These are phyloP conservation scores for Mionectes olivaceus DNA, from an alignment of 2,797 vertebrate genomes.

Conservation along the genomic window DNA sequence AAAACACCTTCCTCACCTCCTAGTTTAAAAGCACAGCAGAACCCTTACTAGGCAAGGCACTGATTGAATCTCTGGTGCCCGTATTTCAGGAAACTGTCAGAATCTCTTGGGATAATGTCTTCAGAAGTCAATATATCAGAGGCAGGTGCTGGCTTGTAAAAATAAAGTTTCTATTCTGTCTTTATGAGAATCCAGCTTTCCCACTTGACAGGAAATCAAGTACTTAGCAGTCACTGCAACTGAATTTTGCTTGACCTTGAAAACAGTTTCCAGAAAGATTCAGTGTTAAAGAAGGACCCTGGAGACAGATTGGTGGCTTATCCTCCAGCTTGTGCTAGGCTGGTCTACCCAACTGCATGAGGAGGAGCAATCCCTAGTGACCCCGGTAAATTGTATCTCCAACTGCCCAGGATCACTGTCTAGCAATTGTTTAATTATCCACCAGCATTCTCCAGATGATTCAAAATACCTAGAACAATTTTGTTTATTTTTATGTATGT, in stretches of 20 bases:
- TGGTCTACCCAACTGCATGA: fast-evolving
- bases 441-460: not conserved
- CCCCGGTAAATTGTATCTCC: not conserved
- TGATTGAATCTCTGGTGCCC: not conserved
- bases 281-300: not conserved
- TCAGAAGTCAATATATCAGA: not conserved
- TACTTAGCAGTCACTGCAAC: not conserved
- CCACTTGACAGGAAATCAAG: not conserved
- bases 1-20: not conserved
- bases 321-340: not conserved
- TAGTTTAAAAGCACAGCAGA: not conserved
- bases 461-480: not conserved
- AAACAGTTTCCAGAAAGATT: not conserved
- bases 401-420: not conserved
- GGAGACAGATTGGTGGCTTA: not conserved
- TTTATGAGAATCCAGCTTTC: not conserved
- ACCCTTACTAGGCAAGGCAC: not conserved
- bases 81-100: not conserved
- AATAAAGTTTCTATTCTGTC: not conserved
- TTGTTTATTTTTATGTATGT: not conserved
- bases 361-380: not conserved
- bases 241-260: not conserved
- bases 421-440: not conserved
- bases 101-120: not conserved
- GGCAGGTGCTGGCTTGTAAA: not conserved